Evolutionary conservation across 2,113 vertebrate genomes (phyloP), one percentile per base, ranked within the genome.

Genomic region (Vulpes vulpes): DNA sequence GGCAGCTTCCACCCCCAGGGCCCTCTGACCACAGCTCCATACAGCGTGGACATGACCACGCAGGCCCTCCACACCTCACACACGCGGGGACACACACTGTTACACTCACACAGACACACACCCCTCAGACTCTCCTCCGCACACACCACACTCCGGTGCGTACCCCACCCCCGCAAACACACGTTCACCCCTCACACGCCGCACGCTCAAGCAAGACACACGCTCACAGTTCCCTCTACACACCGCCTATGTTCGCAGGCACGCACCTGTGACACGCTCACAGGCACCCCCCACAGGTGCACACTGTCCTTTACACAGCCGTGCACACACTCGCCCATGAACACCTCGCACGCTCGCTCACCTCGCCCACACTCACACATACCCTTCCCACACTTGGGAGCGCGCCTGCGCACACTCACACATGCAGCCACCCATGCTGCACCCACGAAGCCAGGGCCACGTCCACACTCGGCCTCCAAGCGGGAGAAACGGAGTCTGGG

Each of bases 401-500:
- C 49, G 19, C 11, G 3, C 15, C 11, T 14, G 15, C 35, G n/a
- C 35, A 65, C 49, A 3, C 32, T 62, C 22, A 30, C 23, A 8
- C 49, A 0, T 3, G 19, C 25, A 6, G 11, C 32, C 43, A 19
- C 69, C 27, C 51, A 5, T 53, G 27, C 11, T 53, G 60, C 62
- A 27, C 30, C 51, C 1, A 4, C 9, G 14, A 23, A 35, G 49
- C 19, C 0, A 0, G 60, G 91, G 35, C 49, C 91, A 32, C 0
- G 1, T 22, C 71, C 30, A 9, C 9, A 14, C 17, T 7, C 7
- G 0, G 1, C 1, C 57, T 83, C 32, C 17, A 0, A n/a, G 76
- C 2, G 0, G n/a, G 22, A 51, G 74, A 59, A 20, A 17, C 14
- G 0, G 12, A 43, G 15, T 11, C 38, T 1, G 14, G 10, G 5